A percentile compares a stretch with the other conserved stretches of the same genome.
phyloP scores from a whole-genome alignment of 2,113 vertebrate genomes.

The Neogobius melanostomus region DNA sequence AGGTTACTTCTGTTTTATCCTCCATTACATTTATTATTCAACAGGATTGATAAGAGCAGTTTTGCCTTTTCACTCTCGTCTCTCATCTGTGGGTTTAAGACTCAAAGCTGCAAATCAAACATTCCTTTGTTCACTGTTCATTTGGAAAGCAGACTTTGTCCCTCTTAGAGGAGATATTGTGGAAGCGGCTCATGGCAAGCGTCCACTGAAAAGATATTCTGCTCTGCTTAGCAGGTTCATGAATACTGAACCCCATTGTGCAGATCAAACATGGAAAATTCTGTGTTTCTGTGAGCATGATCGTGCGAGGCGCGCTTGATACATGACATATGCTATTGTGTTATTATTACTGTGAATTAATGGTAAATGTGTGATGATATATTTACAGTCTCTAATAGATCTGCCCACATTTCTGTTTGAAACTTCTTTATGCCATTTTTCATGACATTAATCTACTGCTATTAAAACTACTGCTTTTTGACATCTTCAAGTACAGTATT shows the following conservation, averaged over 20 bases:
- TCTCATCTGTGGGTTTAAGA: constrained; percentile 48
- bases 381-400: constrained; percentile 32
- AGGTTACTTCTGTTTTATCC: constrained; percentile 38
- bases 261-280: constrained; percentile 68
- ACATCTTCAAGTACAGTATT: constrained; percentile 23
- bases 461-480: constrained; percentile 27
- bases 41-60: constrained; percentile 38
- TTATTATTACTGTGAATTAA: constrained; percentile 34
- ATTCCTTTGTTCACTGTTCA: constrained; percentile 63
- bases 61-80: constrained; percentile 28
- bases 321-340: constrained; percentile 39
- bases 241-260: constrained; percentile 69
- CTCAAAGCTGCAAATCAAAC: constrained; percentile 55
- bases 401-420: constrained; percentile 36
- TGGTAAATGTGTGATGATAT: constrained; percentile 28
- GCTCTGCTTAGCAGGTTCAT: constrained; percentile 64
- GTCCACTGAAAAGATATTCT: constrained; percentile 65
- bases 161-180: constrained; percentile 61
- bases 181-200: constrained; percentile 59
- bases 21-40: constrained; percentile 54
- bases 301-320: constrained; percentile 25
- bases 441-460: constrained; percentile 25
- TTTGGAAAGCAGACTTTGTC: constrained; percentile 57
- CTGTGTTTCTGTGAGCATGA: constrained; percentile 26
- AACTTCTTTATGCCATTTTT: constrained; percentile 43